phyloP scores from a whole-genome alignment of 2,113 vertebrate genomes.

The Fregetta grallaria region DNA sequence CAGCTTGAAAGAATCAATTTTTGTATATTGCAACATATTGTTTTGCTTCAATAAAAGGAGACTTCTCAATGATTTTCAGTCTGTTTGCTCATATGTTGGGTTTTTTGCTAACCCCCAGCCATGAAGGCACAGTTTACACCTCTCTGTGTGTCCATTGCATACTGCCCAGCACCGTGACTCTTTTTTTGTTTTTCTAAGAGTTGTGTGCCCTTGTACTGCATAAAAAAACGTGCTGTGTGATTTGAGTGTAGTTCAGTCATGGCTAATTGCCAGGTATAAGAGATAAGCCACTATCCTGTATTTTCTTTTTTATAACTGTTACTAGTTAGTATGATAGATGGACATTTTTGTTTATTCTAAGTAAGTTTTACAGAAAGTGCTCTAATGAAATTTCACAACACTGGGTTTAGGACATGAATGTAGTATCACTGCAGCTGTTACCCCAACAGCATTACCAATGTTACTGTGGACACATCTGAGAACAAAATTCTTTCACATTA shows the following conservation, averaged over 20 bases:
- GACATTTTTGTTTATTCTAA: neutral
- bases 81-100: neutral
- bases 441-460: neutral
- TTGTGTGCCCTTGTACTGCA: neutral
- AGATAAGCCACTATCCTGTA: neutral
- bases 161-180: neutral
- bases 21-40: neutral
- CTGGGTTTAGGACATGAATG: neutral
- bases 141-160: neutral
- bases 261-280: neutral
- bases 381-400: neutral
- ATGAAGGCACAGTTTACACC: neutral
- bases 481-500: neutral
- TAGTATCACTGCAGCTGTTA: neutral
- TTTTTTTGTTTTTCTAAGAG: neutral
- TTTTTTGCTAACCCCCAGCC: neutral
- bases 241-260: neutral
- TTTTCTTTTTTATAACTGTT: neutral
- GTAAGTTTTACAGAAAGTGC: neutral
- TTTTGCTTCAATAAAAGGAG: neutral
- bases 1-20: conserved; percentile 13
- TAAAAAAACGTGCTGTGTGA: neutral
- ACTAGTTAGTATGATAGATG: neutral
- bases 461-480: neutral
- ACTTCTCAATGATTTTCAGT: neutral